Conservation (phyloP, 2,113 vertebrate genomes). For the Gambusia holbrooki region DNA sequence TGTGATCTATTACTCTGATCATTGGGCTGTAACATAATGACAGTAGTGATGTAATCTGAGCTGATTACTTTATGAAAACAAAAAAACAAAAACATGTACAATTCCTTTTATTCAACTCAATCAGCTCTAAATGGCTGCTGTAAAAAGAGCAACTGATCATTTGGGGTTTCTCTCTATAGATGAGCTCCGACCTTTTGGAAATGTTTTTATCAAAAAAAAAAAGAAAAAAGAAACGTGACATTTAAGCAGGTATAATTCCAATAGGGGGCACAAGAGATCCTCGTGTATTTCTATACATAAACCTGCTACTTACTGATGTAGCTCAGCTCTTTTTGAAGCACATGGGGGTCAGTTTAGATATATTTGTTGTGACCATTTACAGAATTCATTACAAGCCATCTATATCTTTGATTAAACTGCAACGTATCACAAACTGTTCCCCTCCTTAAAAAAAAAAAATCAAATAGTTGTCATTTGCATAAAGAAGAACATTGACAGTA, state of each 20-base stretch:
- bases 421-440: constrained; percentile 1
- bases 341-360: constrained; percentile 13
- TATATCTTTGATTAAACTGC: constrained; percentile 30
- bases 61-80: background rate
- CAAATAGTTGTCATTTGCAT: constrained; percentile 1
- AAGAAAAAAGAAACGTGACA: background rate
- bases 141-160: background rate
- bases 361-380: constrained; percentile 5
- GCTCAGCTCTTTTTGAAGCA: constrained; percentile 20
- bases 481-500: constrained; percentile 25
- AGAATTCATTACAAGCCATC: constrained; percentile 37
- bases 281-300: background rate
- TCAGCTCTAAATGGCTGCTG: background rate
- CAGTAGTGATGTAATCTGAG: constrained; percentile 1
- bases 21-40: background rate
- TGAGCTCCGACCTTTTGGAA: background rate
- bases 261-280: constrained; percentile 55
- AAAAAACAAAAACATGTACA: background rate
- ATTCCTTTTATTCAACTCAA: constrained; percentile 7
- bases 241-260: constrained; percentile 31
- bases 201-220: constrained; percentile 7
- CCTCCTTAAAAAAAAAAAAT: constrained; percentile 23
- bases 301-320: background rate
- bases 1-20: background rate
- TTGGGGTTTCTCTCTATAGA: background rate